phyloP scores from a whole-genome alignment of 2,888 invertebrate species.

The Sesia bembeciformis region DNA sequence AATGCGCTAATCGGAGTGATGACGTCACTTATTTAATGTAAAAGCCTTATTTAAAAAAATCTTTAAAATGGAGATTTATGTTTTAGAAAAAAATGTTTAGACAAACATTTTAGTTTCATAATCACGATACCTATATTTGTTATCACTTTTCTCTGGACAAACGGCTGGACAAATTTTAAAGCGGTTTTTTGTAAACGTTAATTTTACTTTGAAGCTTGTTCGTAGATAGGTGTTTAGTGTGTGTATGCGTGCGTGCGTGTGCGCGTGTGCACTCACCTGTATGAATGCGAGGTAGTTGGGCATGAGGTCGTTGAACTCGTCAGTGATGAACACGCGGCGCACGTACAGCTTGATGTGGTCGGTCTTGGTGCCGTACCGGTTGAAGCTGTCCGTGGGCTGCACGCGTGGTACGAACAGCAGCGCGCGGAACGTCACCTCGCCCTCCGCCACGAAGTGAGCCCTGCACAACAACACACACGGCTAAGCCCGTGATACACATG shows the following conservation, averaged over 20 bases:
- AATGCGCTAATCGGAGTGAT: too few species aligned
- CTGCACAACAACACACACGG: conserved; percentile 12
- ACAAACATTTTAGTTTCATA: neutral
- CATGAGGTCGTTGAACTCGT: conserved; percentile 99
- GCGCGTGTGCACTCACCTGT: conserved; percentile 42
- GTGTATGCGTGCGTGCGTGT: neutral
- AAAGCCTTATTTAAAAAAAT: too few species aligned
- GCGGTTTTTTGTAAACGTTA: neutral
- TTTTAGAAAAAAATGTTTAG: too few species aligned
- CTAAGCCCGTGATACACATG: neutral
- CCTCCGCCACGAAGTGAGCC: conserved; percentile 98
- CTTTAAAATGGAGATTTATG: too few species aligned
- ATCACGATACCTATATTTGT: neutral
- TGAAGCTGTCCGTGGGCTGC: conserved; percentile 95
- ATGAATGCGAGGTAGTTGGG: conserved; percentile 97
- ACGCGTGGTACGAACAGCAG: conserved; percentile 93
- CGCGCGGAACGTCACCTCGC: conserved; percentile 99
- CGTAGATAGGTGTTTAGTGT: too few species aligned
- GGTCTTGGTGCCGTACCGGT: conserved; percentile 93
- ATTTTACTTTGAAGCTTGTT: too few species aligned
- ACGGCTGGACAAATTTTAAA: neutral
- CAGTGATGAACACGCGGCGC: conserved; percentile 98
- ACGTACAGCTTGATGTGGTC: conserved; percentile 98
- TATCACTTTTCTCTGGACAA: neutral
- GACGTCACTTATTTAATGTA: too few species aligned